phyloP scores from a whole-genome alignment of 2,113 vertebrate genomes.

The Romanogobio albipinnatus region DNA sequence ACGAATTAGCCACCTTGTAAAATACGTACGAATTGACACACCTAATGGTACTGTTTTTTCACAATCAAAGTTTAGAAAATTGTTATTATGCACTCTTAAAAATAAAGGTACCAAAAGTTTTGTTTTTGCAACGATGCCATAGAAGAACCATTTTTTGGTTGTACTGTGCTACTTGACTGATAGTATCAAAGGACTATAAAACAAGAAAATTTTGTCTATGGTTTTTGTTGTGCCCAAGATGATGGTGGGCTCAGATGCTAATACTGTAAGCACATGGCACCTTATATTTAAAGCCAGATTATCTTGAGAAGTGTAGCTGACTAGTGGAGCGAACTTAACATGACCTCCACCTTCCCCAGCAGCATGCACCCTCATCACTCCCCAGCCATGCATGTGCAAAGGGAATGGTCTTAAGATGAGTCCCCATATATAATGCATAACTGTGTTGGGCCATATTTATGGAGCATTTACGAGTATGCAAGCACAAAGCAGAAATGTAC shows the following conservation, averaged over 20 bases:
- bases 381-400: constrained; percentile 19
- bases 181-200: neutral
- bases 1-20: too few species aligned
- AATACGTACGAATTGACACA: too few species aligned
- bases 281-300: constrained; percentile 39
- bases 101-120: too few species aligned
- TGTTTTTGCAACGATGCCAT: too few species aligned
- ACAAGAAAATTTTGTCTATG: constrained; percentile 3
- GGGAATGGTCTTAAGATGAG: constrained; percentile 43
- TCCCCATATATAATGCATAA: constrained; percentile 49
- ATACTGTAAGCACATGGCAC: constrained; percentile 39
- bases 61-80: too few species aligned
- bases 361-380: neutral
- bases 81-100: too few species aligned
- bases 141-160: too few species aligned
- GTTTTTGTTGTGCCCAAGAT: neutral
- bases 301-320: constrained; percentile 39
- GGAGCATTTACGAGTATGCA: constrained; percentile 45
- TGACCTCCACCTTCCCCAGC: constrained; percentile 22
- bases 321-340: constrained; percentile 44
- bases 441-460: constrained; percentile 39
- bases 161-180: neutral
- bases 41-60: too few species aligned
- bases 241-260: constrained; percentile 33
- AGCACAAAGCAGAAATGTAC: constrained; percentile 29